Conservation (phyloP, 1,140 invertebrate genomes). For the Monomorium pharaonis region DNA sequence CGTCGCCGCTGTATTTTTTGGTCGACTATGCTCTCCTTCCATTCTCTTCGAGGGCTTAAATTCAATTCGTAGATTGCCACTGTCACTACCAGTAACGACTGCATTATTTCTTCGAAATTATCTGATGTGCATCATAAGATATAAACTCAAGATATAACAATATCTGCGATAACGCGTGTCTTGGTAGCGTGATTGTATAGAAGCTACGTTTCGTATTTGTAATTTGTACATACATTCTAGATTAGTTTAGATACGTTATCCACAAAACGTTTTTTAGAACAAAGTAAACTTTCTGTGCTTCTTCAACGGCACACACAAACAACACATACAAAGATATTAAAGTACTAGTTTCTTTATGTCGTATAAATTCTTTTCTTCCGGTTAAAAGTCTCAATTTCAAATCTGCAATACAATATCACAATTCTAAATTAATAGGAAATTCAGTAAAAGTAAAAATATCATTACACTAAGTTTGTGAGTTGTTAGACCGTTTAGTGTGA, state of each 20-base stretch:
- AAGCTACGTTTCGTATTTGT: not conserved
- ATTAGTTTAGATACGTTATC: not conserved
- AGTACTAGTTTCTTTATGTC: no score
- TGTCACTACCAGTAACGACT: not conserved
- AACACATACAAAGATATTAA: no score
- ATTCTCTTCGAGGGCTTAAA: not conserved
- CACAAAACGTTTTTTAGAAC: not conserved
- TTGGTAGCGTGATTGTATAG: not conserved
- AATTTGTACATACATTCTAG: not conserved
- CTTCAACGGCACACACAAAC: not conserved
- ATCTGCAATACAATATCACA: not conserved
- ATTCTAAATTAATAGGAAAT: not conserved
- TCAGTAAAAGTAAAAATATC: not conserved
- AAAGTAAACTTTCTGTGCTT: not conserved
- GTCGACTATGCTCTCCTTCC: constrained; percentile 1
- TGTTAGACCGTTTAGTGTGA: constrained; percentile 13
- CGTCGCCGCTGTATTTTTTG: constrained; percentile 78
- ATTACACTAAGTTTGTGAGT: not conserved
- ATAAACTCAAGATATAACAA: not conserved
- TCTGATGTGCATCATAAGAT: not conserved
- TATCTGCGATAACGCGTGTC: not conserved
- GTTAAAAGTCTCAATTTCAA: not conserved
- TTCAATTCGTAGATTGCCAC: constrained; percentile 32
- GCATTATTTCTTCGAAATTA: constrained; percentile 16
- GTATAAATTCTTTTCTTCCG: not conserved